Evolutionary conservation across 2,888 invertebrate genomes (phyloP), one percentile per base, ranked within the genome.

Genomic region (Cybosia mesomella): DNA sequence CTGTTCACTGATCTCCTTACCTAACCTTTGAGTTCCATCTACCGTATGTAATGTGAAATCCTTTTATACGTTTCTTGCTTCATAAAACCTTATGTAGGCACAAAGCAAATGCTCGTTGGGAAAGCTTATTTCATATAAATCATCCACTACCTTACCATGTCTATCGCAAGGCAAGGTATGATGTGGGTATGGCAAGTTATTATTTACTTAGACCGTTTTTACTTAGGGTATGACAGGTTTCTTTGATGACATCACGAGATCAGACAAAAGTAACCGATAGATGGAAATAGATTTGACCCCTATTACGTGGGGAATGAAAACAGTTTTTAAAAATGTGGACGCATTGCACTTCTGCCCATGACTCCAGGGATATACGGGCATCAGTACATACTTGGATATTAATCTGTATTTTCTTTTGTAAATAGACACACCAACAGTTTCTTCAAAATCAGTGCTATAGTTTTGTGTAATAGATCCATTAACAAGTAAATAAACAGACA

Each of bases 1-100:
- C 78, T 74, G 75, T 74, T 79, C 79, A 82, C 53, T 75, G 79
- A 58, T 73, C 77, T 72, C 64, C 71, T 77, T 73, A 78, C 75
- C 75, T 70, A 75, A 73, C 79, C 80, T 78, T 81, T 82, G 76
- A 73, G 75, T 66, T 79, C 69, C 75, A 82, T 75, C 68, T 77
- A 80, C 73, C 80, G 79, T 83, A 75, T 66, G 70, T 83, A 83
- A 82, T 80, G 75, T 69, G 71, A 72, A 75, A 76, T 72, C 80
- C 78, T 76, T 81, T 81, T 71, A 70, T 66, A 77, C 69, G 68
- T 72, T 73, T 70, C 77, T 73, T 71, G 80, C 71, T 79, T 68
- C 79, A 75, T 80, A 76, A 76, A 73, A 68, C 76, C 75, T 73
- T 68, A 81, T 72, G 67, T 76, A 68, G 49, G 49, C 49, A 49